Conservation (phyloP, 2,797 vertebrate genomes). For the Alcedo quadribrachys region DNA sequence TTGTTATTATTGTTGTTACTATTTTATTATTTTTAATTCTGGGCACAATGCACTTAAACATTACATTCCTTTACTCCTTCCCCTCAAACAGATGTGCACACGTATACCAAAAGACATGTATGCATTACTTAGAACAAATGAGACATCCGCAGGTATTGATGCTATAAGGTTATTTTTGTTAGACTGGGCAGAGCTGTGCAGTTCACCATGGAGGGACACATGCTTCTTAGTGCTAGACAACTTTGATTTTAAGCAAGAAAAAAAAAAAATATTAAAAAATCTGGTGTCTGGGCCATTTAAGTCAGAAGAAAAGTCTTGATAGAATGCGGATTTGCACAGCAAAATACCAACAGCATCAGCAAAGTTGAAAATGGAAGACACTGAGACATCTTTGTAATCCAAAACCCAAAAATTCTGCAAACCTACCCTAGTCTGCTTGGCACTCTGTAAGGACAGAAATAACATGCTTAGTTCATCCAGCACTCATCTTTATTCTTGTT, state of each 20-base stretch:
- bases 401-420: not conserved
- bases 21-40: not conserved
- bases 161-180: not conserved
- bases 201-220: not conserved
- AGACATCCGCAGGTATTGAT: not conserved
- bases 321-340: not conserved
- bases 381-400: not conserved
- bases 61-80: not conserved
- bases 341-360: not conserved
- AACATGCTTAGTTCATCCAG: not conserved
- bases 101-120: not conserved
- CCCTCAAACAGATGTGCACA: not conserved
- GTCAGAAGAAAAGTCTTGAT: slow-evolving; percentile 10
- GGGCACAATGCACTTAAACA: not conserved
- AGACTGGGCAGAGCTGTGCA: not conserved
- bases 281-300: not conserved
- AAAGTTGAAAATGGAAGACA: not conserved
- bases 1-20: not conserved
- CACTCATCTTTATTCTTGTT: not conserved
- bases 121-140: not conserved
- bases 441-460: not conserved
- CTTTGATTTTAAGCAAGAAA: slow-evolving; percentile 13
- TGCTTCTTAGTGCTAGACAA: not conserved
- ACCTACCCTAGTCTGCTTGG: not conserved
- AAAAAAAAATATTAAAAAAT: too few relatives aligned